Evolutionary conservation across 2,797 vertebrate species (phyloP), one percentile per base, ranked within the genome.

Genomic region (Amblyopsis hoosieri): DNA sequence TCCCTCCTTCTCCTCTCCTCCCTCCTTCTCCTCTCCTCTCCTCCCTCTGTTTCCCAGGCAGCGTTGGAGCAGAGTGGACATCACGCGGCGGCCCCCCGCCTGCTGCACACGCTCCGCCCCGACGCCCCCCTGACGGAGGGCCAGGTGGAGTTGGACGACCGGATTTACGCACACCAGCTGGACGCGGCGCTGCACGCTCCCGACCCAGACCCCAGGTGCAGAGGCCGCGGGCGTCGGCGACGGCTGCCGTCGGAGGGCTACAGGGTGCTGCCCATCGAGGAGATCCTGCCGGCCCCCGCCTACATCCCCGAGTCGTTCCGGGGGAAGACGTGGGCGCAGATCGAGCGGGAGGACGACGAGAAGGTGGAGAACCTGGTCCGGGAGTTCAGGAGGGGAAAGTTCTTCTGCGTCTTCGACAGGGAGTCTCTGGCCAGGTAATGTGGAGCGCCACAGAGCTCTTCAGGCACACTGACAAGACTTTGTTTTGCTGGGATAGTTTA

Each of bases 251-350:
- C 67, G 15, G 19, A 13, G 17, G 78, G 75, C 11, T 72, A 76
- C 65, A 73, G 67, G 71, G 70, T 69, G 17, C 66, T 71, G 31
- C 77, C 80, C 0, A 76, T 91, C 6, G 93, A 96, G 60, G 85
- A 92, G 2, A 90, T 95, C 60, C 85, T 94, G 60, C 94, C 94
- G 5, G 83, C 81, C 51, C 92, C 94, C 45, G 89, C 91, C 67
- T 86, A 94, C 45, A 90, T 95, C 72, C 96, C 96, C 81, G 89
- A 92, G 65, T 95, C 94, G 55, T 95, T 95, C 87, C 92, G 90
- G 62, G 95, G 94, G 48, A 96, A 97, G 84, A 95, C 90, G 0
- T 94, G 92, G 94, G 87, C 92, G 55, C 95, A 97, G 69, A 93
- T 98, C 12, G 92, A 94, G 87, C 82, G 86, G 66, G 95, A 97